These are phyloP conservation scores for Epistrophella euchroma DNA, from an alignment of 2,888 invertebrate species.

Conservation along the genomic window DNA sequence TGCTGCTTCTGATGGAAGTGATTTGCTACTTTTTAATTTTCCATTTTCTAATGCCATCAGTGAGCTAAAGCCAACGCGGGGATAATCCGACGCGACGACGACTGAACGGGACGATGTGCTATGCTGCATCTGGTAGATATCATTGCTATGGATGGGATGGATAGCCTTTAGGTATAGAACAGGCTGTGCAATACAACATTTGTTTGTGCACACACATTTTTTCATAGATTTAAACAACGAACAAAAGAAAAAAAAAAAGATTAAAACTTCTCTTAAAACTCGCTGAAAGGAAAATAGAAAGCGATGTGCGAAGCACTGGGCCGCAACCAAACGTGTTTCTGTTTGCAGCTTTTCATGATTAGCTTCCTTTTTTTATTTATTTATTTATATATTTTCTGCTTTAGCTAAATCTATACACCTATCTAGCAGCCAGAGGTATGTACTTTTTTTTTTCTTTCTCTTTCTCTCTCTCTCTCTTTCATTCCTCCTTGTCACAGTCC, in stretches of 20 bases:
- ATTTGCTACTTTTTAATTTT: constrained; percentile 52
- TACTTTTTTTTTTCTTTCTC: neutral
- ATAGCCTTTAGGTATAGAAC: constrained; percentile 54
- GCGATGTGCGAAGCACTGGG: constrained; percentile 63
- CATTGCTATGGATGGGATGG: constrained; percentile 41
- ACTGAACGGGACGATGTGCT: constrained; percentile 22
- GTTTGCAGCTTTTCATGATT: constrained; percentile 73
- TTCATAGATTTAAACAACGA: neutral
- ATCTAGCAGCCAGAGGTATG: neutral
- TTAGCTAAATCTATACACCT: neutral
- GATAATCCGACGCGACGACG: constrained; percentile 36
- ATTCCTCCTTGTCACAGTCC: constrained; percentile 19
- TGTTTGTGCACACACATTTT: constrained; percentile 13
- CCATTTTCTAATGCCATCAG: constrained; percentile 42
- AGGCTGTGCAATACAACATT: constrained; percentile 6
- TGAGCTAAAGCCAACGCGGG: constrained; percentile 36
- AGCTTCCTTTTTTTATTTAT: constrained; percentile 65
- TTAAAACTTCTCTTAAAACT: constrained; percentile 17
- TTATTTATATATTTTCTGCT: constrained; percentile 15
- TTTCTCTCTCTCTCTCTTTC: no score
- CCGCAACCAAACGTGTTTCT: constrained; percentile 70
- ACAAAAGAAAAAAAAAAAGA: constrained; percentile 23
- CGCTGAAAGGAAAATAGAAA: constrained; percentile 65
- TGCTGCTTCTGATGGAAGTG: constrained; percentile 12
- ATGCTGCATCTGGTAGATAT: constrained; percentile 50